A percentile compares a stretch with the other conserved stretches of the same genome.
Conservation (phyloP, 2,797 vertebrate genomes). For the Sebastes hubbsi region DNA sequence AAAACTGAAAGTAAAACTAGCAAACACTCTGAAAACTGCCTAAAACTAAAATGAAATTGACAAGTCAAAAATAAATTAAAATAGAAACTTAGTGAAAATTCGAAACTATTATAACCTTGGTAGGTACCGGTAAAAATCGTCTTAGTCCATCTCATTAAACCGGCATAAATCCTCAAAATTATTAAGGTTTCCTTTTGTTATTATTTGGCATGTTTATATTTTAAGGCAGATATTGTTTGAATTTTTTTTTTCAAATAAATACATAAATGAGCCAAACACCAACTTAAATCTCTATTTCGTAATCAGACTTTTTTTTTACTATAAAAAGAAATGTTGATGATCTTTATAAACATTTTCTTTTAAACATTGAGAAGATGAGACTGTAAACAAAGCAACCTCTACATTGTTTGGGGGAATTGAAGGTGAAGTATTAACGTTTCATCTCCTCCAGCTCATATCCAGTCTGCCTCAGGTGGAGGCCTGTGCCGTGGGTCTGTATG, state of each 20-base stretch:
- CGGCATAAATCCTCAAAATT: not conserved
- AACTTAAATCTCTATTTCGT: not conserved
- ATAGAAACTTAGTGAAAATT: too few species aligned
- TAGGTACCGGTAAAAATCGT: too few species aligned
- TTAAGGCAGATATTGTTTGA: not conserved
- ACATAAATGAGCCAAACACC: not conserved
- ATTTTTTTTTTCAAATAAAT: not conserved
- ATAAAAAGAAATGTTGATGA: not conserved
- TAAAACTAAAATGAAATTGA: too few species aligned
- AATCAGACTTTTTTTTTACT: not conserved
- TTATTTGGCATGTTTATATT: not conserved
- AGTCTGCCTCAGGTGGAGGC: constrained; percentile 85
- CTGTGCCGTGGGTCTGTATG: constrained; percentile 85
- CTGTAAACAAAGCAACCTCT: not conserved
- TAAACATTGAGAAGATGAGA: not conserved
- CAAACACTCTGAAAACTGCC: too few species aligned
- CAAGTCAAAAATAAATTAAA: too few species aligned
- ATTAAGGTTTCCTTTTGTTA: not conserved
- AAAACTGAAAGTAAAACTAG: too few species aligned
- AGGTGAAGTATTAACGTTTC: not conserved
- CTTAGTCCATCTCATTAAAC: not conserved
- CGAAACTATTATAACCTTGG: too few species aligned
- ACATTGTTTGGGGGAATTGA: not conserved
- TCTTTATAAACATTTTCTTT: not conserved
- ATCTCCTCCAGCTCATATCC: constrained; percentile 74